These are phyloP conservation scores for Pseudomyrmex cubaensis DNA, from an alignment of 1,140 invertebrate species.

Conservation along the genomic window DNA sequence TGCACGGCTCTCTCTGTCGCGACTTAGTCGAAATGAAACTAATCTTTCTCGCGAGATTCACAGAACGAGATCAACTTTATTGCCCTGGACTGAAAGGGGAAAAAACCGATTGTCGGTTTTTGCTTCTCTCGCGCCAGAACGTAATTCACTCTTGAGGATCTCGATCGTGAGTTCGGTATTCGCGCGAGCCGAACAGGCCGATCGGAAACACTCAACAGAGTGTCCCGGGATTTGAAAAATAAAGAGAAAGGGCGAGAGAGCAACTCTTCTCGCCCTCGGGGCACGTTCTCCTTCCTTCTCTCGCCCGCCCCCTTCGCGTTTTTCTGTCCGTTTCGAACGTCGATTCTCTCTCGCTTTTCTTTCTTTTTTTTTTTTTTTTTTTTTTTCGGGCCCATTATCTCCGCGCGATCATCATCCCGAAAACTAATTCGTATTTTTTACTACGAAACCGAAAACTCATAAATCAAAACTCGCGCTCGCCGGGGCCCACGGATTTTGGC, in stretches of 20 bases:
- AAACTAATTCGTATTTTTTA: constrained; percentile 85
- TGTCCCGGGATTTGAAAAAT: constrained; percentile 72
- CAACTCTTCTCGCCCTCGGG: constrained; percentile 72
- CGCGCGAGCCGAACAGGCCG: constrained; percentile 31
- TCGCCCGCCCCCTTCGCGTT: background rate
- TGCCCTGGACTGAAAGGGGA: constrained; percentile 14
- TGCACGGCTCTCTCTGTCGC: background rate
- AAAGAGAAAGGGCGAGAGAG: constrained; percentile 68
- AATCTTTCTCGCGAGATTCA: constrained; percentile 26
- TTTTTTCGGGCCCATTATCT: constrained; percentile 85
- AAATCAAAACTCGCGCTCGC: constrained; percentile 81
- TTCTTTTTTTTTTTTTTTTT: constrained; percentile 23
- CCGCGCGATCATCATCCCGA: constrained; percentile 84
- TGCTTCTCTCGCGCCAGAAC: constrained; percentile 50
- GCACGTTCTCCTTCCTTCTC: constrained; percentile 55
- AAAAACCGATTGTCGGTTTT: constrained; percentile 41
- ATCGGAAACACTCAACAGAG: constrained; percentile 64
- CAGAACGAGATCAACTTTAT: constrained; percentile 36
- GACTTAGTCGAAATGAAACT: background rate
- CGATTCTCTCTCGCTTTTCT: constrained; percentile 36
- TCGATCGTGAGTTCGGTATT: constrained; percentile 53
- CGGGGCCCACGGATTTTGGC: constrained; percentile 53
- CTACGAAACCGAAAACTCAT: constrained; percentile 85
- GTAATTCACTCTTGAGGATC: constrained; percentile 34
- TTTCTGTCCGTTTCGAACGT: constrained; percentile 11